These are phyloP conservation scores for Macrophya alboannulata DNA, from an alignment of 2,888 invertebrate species.

Conservation along the genomic window DNA sequence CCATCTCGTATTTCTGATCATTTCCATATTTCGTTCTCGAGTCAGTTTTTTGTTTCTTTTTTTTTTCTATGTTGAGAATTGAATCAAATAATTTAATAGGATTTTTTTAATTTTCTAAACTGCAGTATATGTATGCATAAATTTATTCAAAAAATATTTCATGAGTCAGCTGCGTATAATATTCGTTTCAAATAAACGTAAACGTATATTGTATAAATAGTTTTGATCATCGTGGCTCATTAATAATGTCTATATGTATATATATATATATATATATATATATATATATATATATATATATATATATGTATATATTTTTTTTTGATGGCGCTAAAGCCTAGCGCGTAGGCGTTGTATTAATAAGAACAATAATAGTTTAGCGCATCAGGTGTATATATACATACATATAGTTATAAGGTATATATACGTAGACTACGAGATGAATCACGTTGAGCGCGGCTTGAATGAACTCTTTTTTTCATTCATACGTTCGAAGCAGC, in stretches of 20 bases:
- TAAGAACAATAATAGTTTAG: neutral
- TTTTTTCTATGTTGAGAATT: neutral
- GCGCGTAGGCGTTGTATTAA: neutral
- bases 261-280: neutral
- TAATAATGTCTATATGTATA: no score
- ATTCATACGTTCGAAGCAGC: constrained; percentile 33
- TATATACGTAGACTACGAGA: constrained; percentile 32
- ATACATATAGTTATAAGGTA: neutral
- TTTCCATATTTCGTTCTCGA: neutral
- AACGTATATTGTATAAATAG: no score
- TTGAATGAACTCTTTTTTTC: constrained; percentile 50
- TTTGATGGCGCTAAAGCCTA: neutral
- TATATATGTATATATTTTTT: neutral
- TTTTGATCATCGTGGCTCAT: no score
- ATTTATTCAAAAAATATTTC: no score
- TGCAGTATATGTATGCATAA: no score
- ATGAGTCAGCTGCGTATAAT: no score
- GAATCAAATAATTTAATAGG: neutral
- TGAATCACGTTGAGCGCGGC: constrained; percentile 29
- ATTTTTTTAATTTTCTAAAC: neutral
- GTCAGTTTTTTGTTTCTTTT: neutral
- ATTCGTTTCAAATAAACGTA: no score
- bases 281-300: neutral
- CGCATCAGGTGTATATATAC: constrained; percentile 1
- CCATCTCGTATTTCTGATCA: neutral